These are phyloP conservation scores for Augochlora pura DNA, from an alignment of 1,140 invertebrate species.

Conservation along the genomic window DNA sequence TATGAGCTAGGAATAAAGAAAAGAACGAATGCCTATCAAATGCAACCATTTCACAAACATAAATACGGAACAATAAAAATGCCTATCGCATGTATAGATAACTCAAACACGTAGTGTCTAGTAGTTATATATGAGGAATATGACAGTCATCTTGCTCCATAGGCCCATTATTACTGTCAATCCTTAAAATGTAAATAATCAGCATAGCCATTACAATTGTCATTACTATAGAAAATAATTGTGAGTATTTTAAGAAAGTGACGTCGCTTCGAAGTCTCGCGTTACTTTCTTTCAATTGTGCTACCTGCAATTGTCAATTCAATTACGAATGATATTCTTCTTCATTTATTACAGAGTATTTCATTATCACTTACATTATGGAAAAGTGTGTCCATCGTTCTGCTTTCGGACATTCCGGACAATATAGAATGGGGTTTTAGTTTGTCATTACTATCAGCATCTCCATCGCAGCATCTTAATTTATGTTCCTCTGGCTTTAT, in stretches of 20 bases:
- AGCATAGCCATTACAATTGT: constrained; percentile 69
- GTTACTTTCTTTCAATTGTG: constrained; percentile 70
- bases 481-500: constrained; percentile 78
- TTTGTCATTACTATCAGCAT: constrained; percentile 64
- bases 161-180: constrained; percentile 55
- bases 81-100: neutral
- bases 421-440: constrained; percentile 57
- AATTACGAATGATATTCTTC: constrained; percentile 1
- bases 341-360: neutral
- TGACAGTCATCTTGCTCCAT: constrained; percentile 46
- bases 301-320: constrained; percentile 68
- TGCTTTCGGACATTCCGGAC: constrained; percentile 48
- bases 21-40: neutral
- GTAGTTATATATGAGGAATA: constrained; percentile 26
- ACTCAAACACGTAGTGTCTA: constrained; percentile 11
- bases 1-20: neutral
- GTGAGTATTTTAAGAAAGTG: constrained; percentile 67
- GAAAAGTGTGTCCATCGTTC: constrained; percentile 66
- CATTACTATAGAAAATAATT: constrained; percentile 71
- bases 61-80: constrained; percentile 9
- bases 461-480: constrained; percentile 76
- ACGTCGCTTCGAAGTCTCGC: constrained; percentile 69
- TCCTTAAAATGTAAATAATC: constrained; percentile 63
- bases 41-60: constrained; percentile 3
- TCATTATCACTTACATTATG: constrained; percentile 67